Base-by-base conservation (phyloP, 2,797 vertebrate genomes). In the Danionella dracula region DNA sequence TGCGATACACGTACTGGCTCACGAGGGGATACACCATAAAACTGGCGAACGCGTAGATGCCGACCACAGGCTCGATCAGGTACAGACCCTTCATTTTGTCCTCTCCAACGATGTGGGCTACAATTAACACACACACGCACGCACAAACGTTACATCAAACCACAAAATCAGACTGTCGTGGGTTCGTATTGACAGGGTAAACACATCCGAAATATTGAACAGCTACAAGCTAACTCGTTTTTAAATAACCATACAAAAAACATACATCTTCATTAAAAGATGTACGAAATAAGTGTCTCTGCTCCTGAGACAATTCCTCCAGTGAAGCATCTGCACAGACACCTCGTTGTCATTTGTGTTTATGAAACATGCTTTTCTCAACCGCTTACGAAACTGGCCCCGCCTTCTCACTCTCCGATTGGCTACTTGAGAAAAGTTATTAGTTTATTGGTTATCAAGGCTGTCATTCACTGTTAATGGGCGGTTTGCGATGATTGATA, bases 1-100 rank as follows among this genome's bases (percentile, higher is more conserved):
- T 84, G 31, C 89, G 81, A 80, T 98, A 99, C 29, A 97, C 84
- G 45, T 94, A 97, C 66, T 98, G 97, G 72, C 93, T 88, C 1
- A 86, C 73, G 38, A 98, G 77, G 0, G 94, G 94, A 27, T 54
- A 73, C 0, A 71, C 78, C 78, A 94, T 45, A 42, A 86, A 90
- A 40, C 13, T 57, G 20, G 91, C 89, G 53, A 99, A 97, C 0
- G 88, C 70, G 21, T 89, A 95, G n/a, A 95, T 13, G 37, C 90
- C 90, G 66, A 97, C 86, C 21, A 93, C 85, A 0, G 95, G 97
- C 75, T 99, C 96, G 45, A 99, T 89, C 0, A 93, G 82, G 53
- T 81, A 80, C 48, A 92, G 73, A 53, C 90, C 75, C 86, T 82
- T 93, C 94, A 96, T 99, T 4, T 10, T 79, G 44, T 20, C 35